phyloP scores from a whole-genome alignment of 2,797 vertebrate genomes.

The Sylvilagus floridanus region DNA sequence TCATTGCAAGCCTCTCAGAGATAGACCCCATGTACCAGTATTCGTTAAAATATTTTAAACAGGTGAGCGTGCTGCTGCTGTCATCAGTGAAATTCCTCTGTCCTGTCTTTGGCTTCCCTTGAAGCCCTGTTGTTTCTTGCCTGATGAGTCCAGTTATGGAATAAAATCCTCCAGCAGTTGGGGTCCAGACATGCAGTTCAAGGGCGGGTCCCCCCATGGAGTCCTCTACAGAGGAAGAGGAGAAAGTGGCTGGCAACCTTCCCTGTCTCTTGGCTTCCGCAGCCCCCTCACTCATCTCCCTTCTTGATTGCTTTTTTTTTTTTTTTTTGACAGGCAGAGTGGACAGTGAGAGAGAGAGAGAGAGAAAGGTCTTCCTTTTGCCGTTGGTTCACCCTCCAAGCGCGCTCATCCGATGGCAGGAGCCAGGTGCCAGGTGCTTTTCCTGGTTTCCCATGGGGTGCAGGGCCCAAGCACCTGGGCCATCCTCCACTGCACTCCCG shows the following conservation, averaged over 20 bases:
- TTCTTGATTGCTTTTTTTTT: background rate
- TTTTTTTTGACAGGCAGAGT: too few species aligned
- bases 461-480: too few species aligned
- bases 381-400: too few species aligned
- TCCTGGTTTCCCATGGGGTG: too few species aligned
- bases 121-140: background rate
- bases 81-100: conserved; percentile 21
- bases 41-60: conserved; percentile 94
- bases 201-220: background rate
- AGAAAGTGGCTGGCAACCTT: background rate
- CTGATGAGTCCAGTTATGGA: background rate
- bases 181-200: background rate
- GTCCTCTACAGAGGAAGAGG: background rate
- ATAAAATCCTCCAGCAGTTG: background rate
- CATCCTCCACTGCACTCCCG: too few species aligned
- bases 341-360: too few species aligned
- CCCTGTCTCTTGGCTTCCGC: background rate
- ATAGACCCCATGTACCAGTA: conserved; percentile 93
- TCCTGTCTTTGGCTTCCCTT: background rate
- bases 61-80: conserved; percentile 79
- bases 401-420: too few species aligned
- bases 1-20: conserved; percentile 91
- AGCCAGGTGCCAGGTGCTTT: too few species aligned
- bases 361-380: too few species aligned
- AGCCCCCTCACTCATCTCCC: background rate